Percentiles rank a stretch among this genome's conserved stretches.
phyloP scores from a whole-genome alignment of 2,113 vertebrate species.

The Nothoprocta pentlandii region DNA sequence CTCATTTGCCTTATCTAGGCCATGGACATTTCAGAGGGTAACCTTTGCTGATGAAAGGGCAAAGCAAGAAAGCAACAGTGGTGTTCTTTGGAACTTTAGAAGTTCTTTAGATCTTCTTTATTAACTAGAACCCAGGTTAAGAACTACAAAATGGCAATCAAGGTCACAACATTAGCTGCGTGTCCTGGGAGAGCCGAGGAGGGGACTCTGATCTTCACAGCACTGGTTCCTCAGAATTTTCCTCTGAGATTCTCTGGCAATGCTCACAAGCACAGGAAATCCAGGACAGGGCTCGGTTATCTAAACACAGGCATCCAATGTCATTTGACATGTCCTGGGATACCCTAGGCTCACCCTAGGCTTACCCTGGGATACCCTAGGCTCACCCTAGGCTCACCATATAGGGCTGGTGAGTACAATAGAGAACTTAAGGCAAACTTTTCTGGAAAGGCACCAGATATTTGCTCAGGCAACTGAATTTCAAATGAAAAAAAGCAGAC shows the following conservation, averaged over 20 bases:
- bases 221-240: neutral
- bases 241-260: neutral
- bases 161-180: accelerated
- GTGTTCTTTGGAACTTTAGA: neutral
- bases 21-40: neutral
- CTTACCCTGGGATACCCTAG: too few species aligned
- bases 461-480: neutral
- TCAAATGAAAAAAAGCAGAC: neutral
- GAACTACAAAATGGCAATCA: accelerated
- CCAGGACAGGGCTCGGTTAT: neutral
- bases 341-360: too few species aligned
- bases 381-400: too few species aligned
- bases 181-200: neutral
- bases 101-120: neutral
- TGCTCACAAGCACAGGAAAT: neutral
- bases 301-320: neutral
- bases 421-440: neutral
- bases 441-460: neutral
- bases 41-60: neutral
- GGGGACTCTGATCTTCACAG: neutral
- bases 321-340: neutral
- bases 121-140: neutral
- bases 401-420: accelerated
- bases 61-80: neutral
- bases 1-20: neutral